These are phyloP conservation scores for Harlomillsia oculata DNA, from an alignment of 1,140 invertebrate genomes.

Conservation along the genomic window DNA sequence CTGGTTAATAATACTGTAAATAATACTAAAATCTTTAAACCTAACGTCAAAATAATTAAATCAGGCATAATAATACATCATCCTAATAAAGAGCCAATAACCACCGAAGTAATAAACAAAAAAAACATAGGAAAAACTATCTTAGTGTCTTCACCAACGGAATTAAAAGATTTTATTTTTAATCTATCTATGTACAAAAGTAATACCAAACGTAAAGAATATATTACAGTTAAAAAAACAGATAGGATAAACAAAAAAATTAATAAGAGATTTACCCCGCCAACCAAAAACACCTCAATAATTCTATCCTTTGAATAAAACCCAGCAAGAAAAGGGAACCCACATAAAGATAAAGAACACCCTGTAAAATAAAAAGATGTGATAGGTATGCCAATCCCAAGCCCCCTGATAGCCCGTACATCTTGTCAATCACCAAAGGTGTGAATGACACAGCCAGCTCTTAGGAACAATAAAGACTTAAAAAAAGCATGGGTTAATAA, in stretches of 20 bases:
- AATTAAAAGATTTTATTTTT: conserved; percentile 40
- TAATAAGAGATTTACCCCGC: conserved; percentile 44
- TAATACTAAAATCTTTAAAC: conserved; percentile 20
- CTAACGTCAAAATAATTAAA: conserved; percentile 26
- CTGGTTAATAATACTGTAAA: neutral
- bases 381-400: conserved; percentile 42
- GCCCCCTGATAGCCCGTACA: conserved; percentile 48
- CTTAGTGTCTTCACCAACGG: conserved; percentile 43
- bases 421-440: conserved; percentile 49
- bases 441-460: conserved; percentile 52
- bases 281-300: conserved; percentile 46
- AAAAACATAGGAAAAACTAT: conserved; percentile 45
- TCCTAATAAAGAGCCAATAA: conserved; percentile 41
- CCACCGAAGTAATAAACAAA: conserved; percentile 45
- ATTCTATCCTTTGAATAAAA: conserved; percentile 59
- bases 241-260: conserved; percentile 47
- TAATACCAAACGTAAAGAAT: conserved; percentile 47
- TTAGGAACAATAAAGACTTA: conserved; percentile 55
- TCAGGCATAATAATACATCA: conserved; percentile 43
- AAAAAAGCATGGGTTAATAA: conserved; percentile 53
- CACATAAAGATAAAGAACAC: conserved; percentile 46
- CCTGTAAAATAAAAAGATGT: conserved; percentile 44
- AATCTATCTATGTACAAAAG: conserved; percentile 43
- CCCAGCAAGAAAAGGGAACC: conserved; percentile 50
- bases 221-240: conserved; percentile 47